Percentiles rank a stretch among this genome's conserved stretches.
Conservation (phyloP, 2,113 vertebrate species). For the Coreoperca whiteheadi region DNA sequence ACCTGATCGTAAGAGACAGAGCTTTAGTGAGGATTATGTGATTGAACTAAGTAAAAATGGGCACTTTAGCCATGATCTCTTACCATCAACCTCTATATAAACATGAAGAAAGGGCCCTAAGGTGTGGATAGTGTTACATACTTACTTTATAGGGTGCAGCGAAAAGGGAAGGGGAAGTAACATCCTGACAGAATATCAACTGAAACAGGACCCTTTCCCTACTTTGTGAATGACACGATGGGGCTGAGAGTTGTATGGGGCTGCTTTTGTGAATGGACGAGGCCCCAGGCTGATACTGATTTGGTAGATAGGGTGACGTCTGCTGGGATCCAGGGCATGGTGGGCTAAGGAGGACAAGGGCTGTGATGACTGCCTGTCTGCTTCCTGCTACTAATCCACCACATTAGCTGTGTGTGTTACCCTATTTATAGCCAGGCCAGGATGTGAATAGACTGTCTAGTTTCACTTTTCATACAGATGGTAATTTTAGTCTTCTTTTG, state of each 20-base stretch:
- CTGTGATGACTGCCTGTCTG: conserved; percentile 83
- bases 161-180: conserved; percentile 61
- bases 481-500: conserved; percentile 82
- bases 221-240: conserved; percentile 69
- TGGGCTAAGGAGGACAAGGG: conserved; percentile 64
- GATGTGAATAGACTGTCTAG: conserved; percentile 84
- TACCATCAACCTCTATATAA: conserved; percentile 64
- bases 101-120: conserved; percentile 69
- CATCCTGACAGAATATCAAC: conserved; percentile 79
- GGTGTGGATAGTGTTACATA: conserved; percentile 70
- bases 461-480: conserved; percentile 84
- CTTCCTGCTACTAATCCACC: conserved; percentile 84
- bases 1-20: conserved; percentile 35
- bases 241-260: conserved; percentile 48
- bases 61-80: conserved; percentile 64
- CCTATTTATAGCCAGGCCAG: conserved; percentile 85
- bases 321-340: conserved; percentile 74
- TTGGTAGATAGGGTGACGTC: conserved; percentile 83
- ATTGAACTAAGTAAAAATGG: conserved; percentile 49
- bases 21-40: conserved; percentile 36
- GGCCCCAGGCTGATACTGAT: conserved; percentile 78
- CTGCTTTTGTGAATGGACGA: conserved; percentile 78
- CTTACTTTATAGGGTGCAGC: conserved; percentile 66
- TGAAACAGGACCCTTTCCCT: conserved; percentile 71
- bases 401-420: conserved; percentile 79